Conservation (phyloP, 2,113 vertebrate genomes). For the Microtus pennsylvanicus region DNA sequence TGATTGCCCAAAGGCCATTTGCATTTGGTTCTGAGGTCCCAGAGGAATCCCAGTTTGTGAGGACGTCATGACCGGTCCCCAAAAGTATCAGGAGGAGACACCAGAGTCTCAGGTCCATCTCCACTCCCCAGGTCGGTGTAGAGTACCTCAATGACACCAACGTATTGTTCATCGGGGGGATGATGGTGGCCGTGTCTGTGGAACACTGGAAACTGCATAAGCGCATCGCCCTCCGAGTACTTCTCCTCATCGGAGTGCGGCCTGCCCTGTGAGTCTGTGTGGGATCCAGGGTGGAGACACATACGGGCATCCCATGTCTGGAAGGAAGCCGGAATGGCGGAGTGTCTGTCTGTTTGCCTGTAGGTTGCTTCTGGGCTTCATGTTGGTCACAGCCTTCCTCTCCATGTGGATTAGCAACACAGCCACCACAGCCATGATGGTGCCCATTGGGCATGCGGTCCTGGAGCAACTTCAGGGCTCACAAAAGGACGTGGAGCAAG, state of each 20-base stretch:
- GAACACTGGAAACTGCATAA: constrained; percentile 95
- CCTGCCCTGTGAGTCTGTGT: constrained; percentile 93
- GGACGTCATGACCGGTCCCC: neutral
- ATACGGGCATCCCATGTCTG: neutral
- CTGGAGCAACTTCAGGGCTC: constrained; percentile 89
- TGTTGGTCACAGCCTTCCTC: constrained; percentile 94
- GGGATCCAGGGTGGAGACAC: neutral
- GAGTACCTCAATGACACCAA: constrained; percentile 95
- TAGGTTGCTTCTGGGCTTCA: constrained; percentile 96
- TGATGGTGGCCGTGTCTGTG: constrained; percentile 94
- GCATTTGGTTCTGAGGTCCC: neutral
- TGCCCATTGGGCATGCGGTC: constrained; percentile 93
- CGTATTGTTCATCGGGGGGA: constrained; percentile 94
- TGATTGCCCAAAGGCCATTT: constrained; percentile 36
- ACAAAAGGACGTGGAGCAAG: neutral
- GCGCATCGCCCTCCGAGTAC: constrained; percentile 92
- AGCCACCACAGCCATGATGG: constrained; percentile 97
- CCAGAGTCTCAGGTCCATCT: neutral
- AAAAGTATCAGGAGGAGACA: neutral
- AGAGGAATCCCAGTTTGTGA: neutral
- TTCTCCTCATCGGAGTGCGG: constrained; percentile 92
- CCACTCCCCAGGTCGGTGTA: constrained; percentile 87
- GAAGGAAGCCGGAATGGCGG: neutral
- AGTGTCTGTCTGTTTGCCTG: neutral
- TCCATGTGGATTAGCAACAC: constrained; percentile 99